Base-by-base conservation (phyloP, 2,113 vertebrate genomes). In the Pimephales promelas region DNA sequence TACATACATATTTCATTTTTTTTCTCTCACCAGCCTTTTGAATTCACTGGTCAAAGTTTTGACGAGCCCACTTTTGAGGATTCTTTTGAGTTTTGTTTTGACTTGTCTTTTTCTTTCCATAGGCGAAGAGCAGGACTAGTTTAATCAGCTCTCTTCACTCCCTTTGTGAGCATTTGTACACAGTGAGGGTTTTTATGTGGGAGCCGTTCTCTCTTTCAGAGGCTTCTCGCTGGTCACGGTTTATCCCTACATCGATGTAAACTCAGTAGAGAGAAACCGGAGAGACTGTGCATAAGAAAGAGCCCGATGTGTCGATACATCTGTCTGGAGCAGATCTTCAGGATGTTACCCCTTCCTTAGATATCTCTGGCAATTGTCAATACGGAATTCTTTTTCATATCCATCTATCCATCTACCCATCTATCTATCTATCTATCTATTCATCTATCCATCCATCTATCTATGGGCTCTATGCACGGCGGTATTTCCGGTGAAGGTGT, bases 1-100 rank as follows among this genome's bases (percentile, higher is more conserved):
- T 74, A 57, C 86, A 85, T 88, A 56, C 78, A 86, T 86, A 84
- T 86, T 86, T 86, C 22, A 88, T 84, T 56, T 54, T 49, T 66
- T 76, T 77, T 52, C 45, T 87, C 79, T 83, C 75, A 73, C 28
- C 22, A 10, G n/a, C 54, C 10, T 2, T 83, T 79, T 83, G 75
- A 83, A 74, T 66, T 66, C 57, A 36, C n/a, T 24, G 3, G 3
- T 9, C 3, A 22, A 5, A 66, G 57, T 66, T 79, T 66, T 49
- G 24, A 26, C 10, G 1, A 47, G 40, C 40, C 13, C 36, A 9
- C 68, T 45, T 45, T 43, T 24, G 13, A 1, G 9, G 36, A 61
- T 45, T 79, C n/a, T 62, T n/a, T n/a, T 24, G 28, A 13, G 16
- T 49, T 62, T 64, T 61, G 54, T 78, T 78, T 77, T 24, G 0